Base-by-base conservation (phyloP, 2,888 invertebrate genomes). In the Notodonta dromedarius region DNA sequence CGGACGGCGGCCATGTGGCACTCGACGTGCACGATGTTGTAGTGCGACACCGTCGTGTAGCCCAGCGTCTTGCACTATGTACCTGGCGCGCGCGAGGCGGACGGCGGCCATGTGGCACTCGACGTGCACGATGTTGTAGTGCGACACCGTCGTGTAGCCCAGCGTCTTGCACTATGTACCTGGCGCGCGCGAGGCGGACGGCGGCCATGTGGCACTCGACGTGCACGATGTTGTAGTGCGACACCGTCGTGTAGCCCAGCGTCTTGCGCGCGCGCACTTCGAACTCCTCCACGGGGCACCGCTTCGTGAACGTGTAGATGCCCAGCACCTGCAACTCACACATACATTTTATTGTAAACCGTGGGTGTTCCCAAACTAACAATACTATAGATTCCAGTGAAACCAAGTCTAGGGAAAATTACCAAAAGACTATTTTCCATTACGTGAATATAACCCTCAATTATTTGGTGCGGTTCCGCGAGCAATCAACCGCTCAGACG, bases 41-140 rank as follows among this genome's bases (percentile, higher is more conserved):
- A 99, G 93, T 99, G 99, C 13, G 98, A 98, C 46, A 99, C 99
- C 0, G 99, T 99, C 57, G 97, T 97, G 90, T 98, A 99, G 60
- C 97, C 97, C 42, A 97, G 94, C 24, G 97, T 97, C 90, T 98
- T 98, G 69, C 98, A 94, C 50, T 24, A 24, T 24, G 24, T 64
- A 93, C 93, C 94, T 88, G 32, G 93, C 92, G 44, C 94, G 89
- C 0, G 93, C 94, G 58, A 94, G 95, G 86, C 98, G 94, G 57
- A 99, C 99, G 39, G 99, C 99, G 0, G 98, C 97, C 95, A 98
- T 98, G 90, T 99, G 99, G 83, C 99, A 99, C 88, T 99, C 99
- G 5, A 99, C 97, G 88, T 99, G 99, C 39, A 99, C 98, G 48
- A 99, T 97, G 93, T 99, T 99, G 94, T 99, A 99, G 93, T 99